These are phyloP conservation scores for Triplophysa tibetana DNA, from an alignment of 2,113 vertebrate species.

Conservation along the genomic window DNA sequence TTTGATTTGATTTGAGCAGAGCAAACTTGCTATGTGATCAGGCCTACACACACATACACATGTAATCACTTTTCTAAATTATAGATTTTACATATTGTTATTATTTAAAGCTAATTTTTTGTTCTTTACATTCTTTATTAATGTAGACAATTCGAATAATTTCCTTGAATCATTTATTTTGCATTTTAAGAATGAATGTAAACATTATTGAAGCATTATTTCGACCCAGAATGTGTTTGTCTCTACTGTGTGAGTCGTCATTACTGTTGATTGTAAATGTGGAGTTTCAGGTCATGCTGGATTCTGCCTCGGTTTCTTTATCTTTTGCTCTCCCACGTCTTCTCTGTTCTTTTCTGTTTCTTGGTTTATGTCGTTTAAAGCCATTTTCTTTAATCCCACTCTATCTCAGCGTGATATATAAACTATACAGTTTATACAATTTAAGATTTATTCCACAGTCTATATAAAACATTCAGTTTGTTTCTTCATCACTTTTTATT, in stretches of 20 bases:
- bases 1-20: conserved; percentile 66
- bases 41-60: not conserved
- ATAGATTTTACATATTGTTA: no score
- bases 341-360: not conserved
- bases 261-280: conserved; percentile 28
- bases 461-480: not conserved
- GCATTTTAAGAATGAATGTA: no score
- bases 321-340: not conserved
- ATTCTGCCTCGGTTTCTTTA: not conserved
- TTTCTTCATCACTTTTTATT: not conserved
- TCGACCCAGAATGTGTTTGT: no score
- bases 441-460: no score
- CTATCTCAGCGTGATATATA: not conserved
- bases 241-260: not conserved
- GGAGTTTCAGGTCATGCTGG: not conserved
- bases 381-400: not conserved
- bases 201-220: no score
- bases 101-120: no score
- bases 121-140: no score
- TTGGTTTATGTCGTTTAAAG: not conserved
- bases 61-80: no score
- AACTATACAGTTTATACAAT: not conserved
- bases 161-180: no score
- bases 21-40: not conserved
- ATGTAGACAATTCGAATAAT: no score